Base-by-base conservation (phyloP, 2,888 invertebrate genomes). In the Tenthredo distinguenda region DNA sequence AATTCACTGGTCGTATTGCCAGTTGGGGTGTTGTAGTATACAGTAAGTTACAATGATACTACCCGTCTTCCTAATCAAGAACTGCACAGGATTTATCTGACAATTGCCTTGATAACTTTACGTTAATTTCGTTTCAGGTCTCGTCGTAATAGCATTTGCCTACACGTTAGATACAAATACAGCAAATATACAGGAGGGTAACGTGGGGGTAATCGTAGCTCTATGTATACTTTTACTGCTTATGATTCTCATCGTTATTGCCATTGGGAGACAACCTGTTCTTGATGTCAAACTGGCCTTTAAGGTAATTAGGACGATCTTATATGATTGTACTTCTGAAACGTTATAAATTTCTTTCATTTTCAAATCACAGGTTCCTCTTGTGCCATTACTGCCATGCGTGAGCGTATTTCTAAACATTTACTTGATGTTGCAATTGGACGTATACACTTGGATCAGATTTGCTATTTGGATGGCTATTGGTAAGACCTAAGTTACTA, bases 401-500 rank as follows among this genome's bases (percentile, higher is more conserved):
- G 91, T 98, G 6, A 98, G 98, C 93, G 96, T 98, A 71, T 95
- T 98, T 87, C 96, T 98, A 90, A 99, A 99, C 94, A 94, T 98
- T 83, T 98, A 98, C 93, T 94, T 99, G 84, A 99, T 99, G 98
- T 95, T 98, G 90, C 97, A 98, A 94, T 94, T 99, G 87, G 97
- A 98, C 92, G 90, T 95, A 82, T 95, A 96, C 90, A 99, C 99
- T 2, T 99, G 99, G 99, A 95, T 98, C 85, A 95, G 98, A 90
- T 98, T 99, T 94, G 94, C 95, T 84, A 95, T 97, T 26, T 99
- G 99, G 99, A 95, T 99, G 89, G 91, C 95, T 10, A 94, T 98
- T 43, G 72, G 72, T 74, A 74, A 74, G 72, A 74, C 10, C 21
- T 21, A 7, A n/a, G n/a, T n/a, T 2, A n/a, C n/a, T n/a, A n/a